Evolutionary conservation across 2,888 invertebrate genomes (phyloP).

Genomic region (Clitarchus hookeri): DNA sequence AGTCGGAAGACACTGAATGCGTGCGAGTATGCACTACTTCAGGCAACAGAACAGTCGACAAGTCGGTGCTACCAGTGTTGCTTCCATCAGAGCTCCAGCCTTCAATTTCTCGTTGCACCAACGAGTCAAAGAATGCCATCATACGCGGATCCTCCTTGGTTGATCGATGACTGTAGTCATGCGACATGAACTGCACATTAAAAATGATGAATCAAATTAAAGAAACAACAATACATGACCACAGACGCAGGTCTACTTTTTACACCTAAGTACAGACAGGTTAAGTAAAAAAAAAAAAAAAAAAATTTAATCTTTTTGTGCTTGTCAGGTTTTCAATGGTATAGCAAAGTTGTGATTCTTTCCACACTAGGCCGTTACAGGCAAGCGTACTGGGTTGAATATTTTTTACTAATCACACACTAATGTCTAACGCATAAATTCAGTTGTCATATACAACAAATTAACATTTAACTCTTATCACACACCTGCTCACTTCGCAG

Average conservation of each 20-base stretch:
- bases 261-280: too few relatives aligned
- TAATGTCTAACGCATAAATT: not conserved
- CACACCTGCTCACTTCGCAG: conserved; percentile 73
- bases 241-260: too few relatives aligned
- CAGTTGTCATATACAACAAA: not conserved
- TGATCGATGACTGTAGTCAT: conserved; percentile 87
- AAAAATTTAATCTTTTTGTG: too few relatives aligned
- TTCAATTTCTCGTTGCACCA: conserved; percentile 89
- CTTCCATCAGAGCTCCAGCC: conserved; percentile 59
- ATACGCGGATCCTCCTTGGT: conserved; percentile 89
- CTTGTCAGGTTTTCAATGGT: too few relatives aligned
- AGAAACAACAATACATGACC: too few relatives aligned
- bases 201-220: not conserved
- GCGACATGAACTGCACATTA: conserved; percentile 70
- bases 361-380: too few relatives aligned
- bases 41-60: conserved; percentile 30
- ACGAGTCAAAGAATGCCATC: conserved; percentile 96
- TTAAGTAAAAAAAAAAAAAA: too few relatives aligned
- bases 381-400: too few relatives aligned
- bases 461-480: not conserved
- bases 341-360: too few relatives aligned
- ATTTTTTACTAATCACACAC: too few relatives aligned
- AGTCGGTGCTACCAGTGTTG: conserved; percentile 28
- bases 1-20: conserved; percentile 54
- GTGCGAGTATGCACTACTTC: conserved; percentile 44